Conservation (phyloP, 1,140 invertebrate species). For the Lerema accius region DNA sequence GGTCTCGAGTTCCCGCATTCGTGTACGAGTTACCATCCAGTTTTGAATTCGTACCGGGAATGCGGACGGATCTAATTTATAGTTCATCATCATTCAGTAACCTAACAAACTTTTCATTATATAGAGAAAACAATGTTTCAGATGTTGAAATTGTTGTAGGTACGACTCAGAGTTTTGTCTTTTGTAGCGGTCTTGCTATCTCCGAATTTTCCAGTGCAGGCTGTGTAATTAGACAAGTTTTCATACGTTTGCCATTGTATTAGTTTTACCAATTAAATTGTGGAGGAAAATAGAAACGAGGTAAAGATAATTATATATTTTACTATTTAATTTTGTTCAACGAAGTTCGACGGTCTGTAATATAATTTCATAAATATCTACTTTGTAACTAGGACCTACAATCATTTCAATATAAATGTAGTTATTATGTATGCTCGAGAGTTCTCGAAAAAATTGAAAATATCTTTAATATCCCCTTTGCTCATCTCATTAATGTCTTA, state of each 20-base stretch:
- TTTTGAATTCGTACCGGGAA: conserved; percentile 11
- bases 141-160: background rate
- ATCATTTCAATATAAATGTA: too few species aligned
- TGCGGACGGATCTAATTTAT: conserved; percentile 18
- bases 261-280: background rate
- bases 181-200: background rate
- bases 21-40: conserved; percentile 12
- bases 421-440: too few species aligned
- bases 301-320: too few species aligned
- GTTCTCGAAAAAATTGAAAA: too few species aligned
- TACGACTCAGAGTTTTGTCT: background rate
- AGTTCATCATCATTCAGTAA: conserved; percentile 1
- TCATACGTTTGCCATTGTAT: background rate
- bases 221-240: background rate
- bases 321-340: too few species aligned
- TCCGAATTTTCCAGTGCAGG: background rate
- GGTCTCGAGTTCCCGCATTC: conserved; percentile 18
- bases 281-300: too few species aligned
- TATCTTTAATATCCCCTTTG: too few species aligned
- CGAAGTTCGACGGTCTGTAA: too few species aligned
- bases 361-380: too few species aligned
- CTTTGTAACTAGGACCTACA: too few species aligned
- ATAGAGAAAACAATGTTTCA: background rate
- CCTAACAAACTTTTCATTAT: background rate
- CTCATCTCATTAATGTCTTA: too few species aligned